phyloP scores from a whole-genome alignment of 2,113 vertebrate species.

The Heteronetta atricapilla region DNA sequence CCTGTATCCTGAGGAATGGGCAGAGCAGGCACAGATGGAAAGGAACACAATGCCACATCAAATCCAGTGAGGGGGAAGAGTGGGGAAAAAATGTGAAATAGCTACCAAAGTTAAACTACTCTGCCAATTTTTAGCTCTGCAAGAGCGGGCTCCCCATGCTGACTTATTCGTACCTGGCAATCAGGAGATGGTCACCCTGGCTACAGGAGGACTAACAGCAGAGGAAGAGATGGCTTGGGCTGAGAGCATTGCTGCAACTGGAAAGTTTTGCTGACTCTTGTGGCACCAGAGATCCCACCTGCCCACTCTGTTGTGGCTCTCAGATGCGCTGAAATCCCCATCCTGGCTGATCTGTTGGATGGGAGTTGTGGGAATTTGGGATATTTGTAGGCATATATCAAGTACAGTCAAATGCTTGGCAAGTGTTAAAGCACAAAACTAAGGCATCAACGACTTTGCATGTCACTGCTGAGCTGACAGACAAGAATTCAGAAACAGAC shows the following conservation, averaged over 20 bases:
- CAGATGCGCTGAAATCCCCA: background rate
- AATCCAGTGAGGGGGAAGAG: background rate
- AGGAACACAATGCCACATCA: background rate
- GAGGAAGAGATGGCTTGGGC: background rate
- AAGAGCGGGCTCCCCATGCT: background rate
- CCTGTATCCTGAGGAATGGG: background rate
- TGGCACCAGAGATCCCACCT: background rate
- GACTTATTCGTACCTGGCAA: background rate
- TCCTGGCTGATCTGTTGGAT: background rate
- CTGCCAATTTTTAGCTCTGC: background rate
- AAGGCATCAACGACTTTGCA: background rate
- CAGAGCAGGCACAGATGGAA: background rate
- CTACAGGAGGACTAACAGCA: background rate
- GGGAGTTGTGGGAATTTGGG: accelerated
- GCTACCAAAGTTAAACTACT: background rate
- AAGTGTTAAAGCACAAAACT: background rate
- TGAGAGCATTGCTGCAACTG: background rate
- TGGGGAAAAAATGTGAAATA: background rate
- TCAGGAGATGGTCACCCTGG: background rate
- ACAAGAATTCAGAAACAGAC: background rate
- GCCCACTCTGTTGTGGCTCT: too few relatives aligned
- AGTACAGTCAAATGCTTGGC: background rate
- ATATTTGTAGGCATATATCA: background rate
- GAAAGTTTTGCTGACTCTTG: background rate
- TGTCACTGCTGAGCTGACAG: background rate